Base-by-base conservation (phyloP, 2,113 vertebrate species). In the Tragelaphus scriptus region DNA sequence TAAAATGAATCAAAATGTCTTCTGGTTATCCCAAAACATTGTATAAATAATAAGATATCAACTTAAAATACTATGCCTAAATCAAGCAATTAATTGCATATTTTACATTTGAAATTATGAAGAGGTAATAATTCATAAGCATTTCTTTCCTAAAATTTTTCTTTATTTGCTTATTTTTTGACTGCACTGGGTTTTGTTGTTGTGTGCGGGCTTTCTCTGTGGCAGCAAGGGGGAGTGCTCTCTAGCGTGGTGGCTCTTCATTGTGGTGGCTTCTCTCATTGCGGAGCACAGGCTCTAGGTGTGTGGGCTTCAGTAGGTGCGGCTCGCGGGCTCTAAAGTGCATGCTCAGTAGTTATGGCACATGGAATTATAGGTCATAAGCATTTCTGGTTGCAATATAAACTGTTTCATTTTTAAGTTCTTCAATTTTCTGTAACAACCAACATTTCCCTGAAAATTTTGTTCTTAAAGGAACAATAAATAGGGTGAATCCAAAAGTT, bases 61-160 rank as follows among this genome's bases (percentile, higher is more conserved):
- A 79, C 2, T 19, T 56, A 85, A 85, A 71, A 96, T 61, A 25
- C 6, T 65, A 14, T 63, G 12, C 7, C 11, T 95, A 63, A 59
- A 47, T 61, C 21, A 51, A 58, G 32, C 26, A 53, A 55, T 55
- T 51, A 56, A 49, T 94, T 89, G 11, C 4, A 23, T 63, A 40
- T 92, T 88, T 93, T 68, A 94, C 75, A 75, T 90, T 40, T 88
- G 9, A 49, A 93, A 58, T 91, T 88, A 71, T 88, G 51, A 80
- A 56, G 23, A 3, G 49, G 30, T 51, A 14, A 63, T 82, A 75
- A 84, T 86, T 94, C 6, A n/a, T 5, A 10, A 68, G 2, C 28
- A 84, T 85, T 88, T 92, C 36, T 71, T 25, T 12, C 40, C 10
- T 40, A 75, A 44, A 25, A 7, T 25, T 75, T 75, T 25, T 75